Percentiles rank a stretch among this genome's conserved stretches.
These are phyloP conservation scores for Campoletis raptor DNA, from an alignment of 2,888 invertebrate species.

Conservation along the genomic window DNA sequence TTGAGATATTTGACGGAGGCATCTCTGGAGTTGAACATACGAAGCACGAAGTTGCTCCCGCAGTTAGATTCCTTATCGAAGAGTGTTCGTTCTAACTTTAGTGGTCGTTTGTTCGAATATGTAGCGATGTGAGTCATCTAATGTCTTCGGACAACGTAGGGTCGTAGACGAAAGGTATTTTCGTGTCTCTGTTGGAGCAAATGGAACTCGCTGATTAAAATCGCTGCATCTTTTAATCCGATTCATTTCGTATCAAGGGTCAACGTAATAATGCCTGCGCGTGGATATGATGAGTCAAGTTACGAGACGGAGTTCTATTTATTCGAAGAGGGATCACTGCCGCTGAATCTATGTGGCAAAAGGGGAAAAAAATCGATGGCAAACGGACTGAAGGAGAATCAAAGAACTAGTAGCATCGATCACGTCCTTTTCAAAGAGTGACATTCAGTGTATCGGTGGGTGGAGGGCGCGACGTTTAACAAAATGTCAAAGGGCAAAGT, in stretches of 20 bases:
- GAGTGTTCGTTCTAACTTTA: slow-evolving; percentile 59
- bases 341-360: not conserved
- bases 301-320: not conserved
- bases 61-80: slow-evolving; percentile 69
- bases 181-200: slow-evolving; percentile 16
- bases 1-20: slow-evolving; percentile 70
- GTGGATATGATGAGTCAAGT: slow-evolving; percentile 1
- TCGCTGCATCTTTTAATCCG: slow-evolving; percentile 33
- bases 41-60: slow-evolving; percentile 43
- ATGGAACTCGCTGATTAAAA: slow-evolving; percentile 34
- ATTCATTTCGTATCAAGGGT: slow-evolving; percentile 5
- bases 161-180: slow-evolving; percentile 34
- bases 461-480: slow-evolving; percentile 78
- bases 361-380: slow-evolving; percentile 19
- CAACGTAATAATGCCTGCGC: not conserved
- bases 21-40: slow-evolving; percentile 40
- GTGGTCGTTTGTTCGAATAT: slow-evolving; percentile 69
- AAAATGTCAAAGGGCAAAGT: slow-evolving; percentile 78
- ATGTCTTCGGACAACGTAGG: slow-evolving; percentile 38
- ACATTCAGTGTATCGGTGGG: slow-evolving; percentile 79
- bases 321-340: not conserved
- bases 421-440: slow-evolving; percentile 78
- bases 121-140: slow-evolving; percentile 34
- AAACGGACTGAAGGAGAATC: slow-evolving; percentile 49
- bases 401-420: slow-evolving; percentile 76